Percentiles rank a stretch among this genome's conserved stretches.
Evolutionary conservation across 1,140 invertebrate species (phyloP).

Genomic region (Zaprionus inermis): DNA sequence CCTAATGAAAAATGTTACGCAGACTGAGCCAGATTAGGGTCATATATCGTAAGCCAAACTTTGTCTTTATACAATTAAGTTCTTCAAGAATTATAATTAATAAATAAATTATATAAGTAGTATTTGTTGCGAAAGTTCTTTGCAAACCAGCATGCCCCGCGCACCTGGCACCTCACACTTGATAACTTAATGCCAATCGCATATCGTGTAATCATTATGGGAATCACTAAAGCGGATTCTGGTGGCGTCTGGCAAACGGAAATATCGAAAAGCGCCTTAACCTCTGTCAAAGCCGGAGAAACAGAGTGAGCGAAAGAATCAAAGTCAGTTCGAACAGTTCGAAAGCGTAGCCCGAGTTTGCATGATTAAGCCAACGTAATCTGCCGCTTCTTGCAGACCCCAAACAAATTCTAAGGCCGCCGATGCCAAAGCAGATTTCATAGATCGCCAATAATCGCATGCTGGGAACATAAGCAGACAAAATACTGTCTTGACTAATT

Average conservation of each 20-base stretch:
- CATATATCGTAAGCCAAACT: no score
- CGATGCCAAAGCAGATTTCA: conserved; percentile 78
- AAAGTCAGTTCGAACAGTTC: background rate
- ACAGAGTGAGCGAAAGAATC: background rate
- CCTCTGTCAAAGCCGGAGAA: conserved; percentile 17
- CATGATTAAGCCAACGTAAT: conserved; percentile 21
- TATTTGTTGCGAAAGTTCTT: background rate
- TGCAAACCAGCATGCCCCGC: conserved; percentile 16
- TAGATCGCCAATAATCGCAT: conserved; percentile 72
- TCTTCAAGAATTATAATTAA: no score
- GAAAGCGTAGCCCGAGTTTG: background rate
- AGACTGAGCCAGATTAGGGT: no score
- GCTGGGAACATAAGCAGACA: conserved; percentile 26
- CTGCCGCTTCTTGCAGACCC: conserved; percentile 55
- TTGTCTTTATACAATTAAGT: no score
- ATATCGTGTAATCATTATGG: conserved; percentile 62
- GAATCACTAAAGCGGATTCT: conserved; percentile 76
- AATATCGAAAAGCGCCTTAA: conserved; percentile 69
- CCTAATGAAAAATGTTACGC: no score
- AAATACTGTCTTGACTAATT: conserved; percentile 80
- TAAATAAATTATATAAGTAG: no score
- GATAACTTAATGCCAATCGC: conserved; percentile 51
- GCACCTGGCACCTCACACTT: conserved; percentile 23
- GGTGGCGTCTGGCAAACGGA: conserved; percentile 64
- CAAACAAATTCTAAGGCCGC: conserved; percentile 60